A percentile compares a stretch with the other conserved stretches of the same genome.
Evolutionary conservation across 1,140 invertebrate genomes (phyloP).

Genomic region (Papilio polytes): DNA sequence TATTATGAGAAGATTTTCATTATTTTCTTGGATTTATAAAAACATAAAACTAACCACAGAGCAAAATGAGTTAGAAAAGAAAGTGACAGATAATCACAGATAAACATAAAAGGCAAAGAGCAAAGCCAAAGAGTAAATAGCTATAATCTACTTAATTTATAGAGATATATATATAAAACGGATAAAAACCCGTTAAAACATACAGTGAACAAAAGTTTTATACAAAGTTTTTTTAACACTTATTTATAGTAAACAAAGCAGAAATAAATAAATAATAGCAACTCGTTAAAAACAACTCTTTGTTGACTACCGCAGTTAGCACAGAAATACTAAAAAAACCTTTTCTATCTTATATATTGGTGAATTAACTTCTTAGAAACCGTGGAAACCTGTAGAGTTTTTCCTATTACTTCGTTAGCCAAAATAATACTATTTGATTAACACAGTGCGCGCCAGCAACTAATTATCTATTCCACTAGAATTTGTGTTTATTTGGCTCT

Average conservation of each 20-base stretch:
- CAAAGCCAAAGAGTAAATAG: background rate
- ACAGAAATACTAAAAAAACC: too few species aligned
- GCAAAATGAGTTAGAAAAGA: slow-evolving; percentile 45
- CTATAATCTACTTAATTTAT: background rate
- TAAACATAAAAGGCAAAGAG: background rate
- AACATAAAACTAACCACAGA: slow-evolving; percentile 54
- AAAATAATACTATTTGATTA: too few species aligned
- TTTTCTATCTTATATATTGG: too few species aligned
- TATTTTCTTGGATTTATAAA: slow-evolving; percentile 49
- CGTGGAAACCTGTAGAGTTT: too few species aligned
- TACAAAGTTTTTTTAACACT: background rate
- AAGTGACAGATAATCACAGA: slow-evolving; percentile 25
- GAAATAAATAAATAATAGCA: too few species aligned
- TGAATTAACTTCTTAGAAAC: too few species aligned
- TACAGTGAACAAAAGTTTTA: background rate
- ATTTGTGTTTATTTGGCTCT: background rate
- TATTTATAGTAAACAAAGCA: too few species aligned
- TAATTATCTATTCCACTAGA: background rate
- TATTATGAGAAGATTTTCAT: slow-evolving; percentile 45
- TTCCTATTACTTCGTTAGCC: too few species aligned
- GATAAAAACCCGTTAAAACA: too few species aligned
- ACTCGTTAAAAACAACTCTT: too few species aligned
- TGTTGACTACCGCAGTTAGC: too few species aligned
- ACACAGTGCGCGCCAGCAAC: background rate
- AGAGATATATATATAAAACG: too few species aligned